A percentile compares a stretch with the other conserved stretches of the same genome.
Evolutionary conservation across 2,797 vertebrate species (phyloP).

Genomic region (Spea hammondii): DNA sequence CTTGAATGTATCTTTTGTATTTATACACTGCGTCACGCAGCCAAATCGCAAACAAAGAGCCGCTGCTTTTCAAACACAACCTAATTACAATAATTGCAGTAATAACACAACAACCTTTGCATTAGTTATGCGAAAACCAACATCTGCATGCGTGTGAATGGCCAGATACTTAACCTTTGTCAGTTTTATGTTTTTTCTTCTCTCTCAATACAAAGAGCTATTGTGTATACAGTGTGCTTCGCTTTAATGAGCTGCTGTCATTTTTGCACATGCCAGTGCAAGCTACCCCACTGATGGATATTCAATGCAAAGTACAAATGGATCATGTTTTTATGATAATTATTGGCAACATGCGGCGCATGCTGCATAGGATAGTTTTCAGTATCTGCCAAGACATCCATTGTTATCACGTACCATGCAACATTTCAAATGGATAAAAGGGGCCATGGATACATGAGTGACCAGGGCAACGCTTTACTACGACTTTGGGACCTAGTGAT

Average conservation of each 20-base stretch:
- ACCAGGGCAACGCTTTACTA: too few species aligned
- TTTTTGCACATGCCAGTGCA: background rate
- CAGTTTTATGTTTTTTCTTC: background rate
- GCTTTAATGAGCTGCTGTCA: background rate
- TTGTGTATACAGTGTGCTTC: background rate
- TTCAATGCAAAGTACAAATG: background rate
- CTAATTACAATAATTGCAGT: constrained; percentile 40
- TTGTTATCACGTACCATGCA: too few species aligned
- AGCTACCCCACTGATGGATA: background rate
- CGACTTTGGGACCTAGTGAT: too few species aligned
- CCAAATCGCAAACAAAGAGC: constrained; percentile 34
- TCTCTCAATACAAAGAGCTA: background rate
- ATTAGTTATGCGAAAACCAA: constrained; percentile 32
- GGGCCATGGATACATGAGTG: too few species aligned
- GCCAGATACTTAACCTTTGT: constrained; percentile 33
- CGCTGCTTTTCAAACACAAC: constrained; percentile 14
- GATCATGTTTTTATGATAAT: background rate
- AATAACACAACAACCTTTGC: constrained; percentile 28
- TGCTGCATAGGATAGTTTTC: background rate
- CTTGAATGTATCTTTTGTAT: constrained; percentile 24
- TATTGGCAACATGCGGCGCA: background rate
- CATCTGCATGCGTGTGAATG: constrained; percentile 34
- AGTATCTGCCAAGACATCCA: too few species aligned
- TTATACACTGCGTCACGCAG: constrained; percentile 8
- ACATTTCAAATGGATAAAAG: too few species aligned